These are phyloP conservation scores for Ophion ventricosus DNA, from an alignment of 2,888 invertebrate species.

Conservation along the genomic window DNA sequence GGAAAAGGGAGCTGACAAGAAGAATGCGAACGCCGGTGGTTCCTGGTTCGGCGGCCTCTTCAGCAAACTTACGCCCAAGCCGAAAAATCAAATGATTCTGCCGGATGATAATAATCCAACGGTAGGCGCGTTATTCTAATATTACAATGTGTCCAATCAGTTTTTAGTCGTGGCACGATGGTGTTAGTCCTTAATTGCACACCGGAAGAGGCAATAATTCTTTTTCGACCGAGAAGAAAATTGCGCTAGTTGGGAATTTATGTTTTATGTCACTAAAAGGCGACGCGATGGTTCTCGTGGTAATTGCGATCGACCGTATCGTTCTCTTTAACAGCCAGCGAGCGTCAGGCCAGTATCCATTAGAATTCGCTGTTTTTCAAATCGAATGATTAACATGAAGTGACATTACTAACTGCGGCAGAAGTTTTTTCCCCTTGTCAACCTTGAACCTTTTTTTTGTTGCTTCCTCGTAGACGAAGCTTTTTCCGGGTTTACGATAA, in stretches of 20 bases:
- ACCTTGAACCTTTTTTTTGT: neutral
- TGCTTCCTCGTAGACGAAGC: neutral
- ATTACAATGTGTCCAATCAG: neutral
- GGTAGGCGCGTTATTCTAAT: conserved; percentile 85
- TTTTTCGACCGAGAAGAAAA: neutral
- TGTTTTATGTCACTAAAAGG: conserved; percentile 78
- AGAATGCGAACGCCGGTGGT: conserved; percentile 83
- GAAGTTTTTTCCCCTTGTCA: neutral
- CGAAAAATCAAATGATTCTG: conserved; percentile 97
- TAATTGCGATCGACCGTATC: conserved; percentile 73
- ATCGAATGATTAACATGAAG: conserved; percentile 32
- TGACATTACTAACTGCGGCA: conserved; percentile 33
- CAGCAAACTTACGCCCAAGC: conserved; percentile 91
- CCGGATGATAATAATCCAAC: conserved; percentile 97
- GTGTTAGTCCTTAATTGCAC: too few species aligned
- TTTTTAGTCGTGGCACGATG: neutral
- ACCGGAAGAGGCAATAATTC: neutral
- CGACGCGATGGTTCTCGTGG: conserved; percentile 78
- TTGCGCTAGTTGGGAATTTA: conserved; percentile 48
- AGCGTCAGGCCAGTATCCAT: conserved; percentile 77
- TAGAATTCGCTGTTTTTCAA: conserved; percentile 42
- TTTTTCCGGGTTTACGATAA: too few species aligned
- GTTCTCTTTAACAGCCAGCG: conserved; percentile 69
- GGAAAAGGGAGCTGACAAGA: conserved; percentile 80
- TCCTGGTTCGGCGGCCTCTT: conserved; percentile 94